Conservation (phyloP, 2,113 vertebrate genomes). For the Cavia aperea region DNA sequence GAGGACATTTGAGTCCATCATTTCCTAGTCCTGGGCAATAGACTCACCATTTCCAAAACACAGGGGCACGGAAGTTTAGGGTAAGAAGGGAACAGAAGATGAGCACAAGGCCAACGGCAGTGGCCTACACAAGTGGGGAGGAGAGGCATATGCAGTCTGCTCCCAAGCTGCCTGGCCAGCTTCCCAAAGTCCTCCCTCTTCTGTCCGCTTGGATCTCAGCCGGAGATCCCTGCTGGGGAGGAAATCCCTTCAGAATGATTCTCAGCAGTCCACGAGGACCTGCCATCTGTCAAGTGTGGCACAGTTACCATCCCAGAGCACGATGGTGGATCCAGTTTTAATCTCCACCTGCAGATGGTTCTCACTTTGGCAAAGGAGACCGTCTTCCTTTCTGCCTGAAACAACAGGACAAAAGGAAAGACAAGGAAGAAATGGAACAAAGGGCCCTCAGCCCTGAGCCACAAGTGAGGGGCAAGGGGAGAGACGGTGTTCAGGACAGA, state of each 20-base stretch:
- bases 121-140: not conserved
- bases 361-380: not conserved
- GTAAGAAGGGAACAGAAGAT: not conserved
- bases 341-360: not conserved
- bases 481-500: not conserved
- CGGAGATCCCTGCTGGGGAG: not conserved
- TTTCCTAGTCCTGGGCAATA: not conserved
- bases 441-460: not conserved
- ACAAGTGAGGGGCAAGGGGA: not conserved
- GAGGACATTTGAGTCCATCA: not conserved
- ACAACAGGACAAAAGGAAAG: not conserved
- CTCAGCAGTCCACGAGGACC: not conserved
- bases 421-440: not conserved
- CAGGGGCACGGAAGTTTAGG: not conserved
- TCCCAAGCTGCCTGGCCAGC: not conserved
- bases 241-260: not conserved
- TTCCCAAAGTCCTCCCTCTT: not conserved
- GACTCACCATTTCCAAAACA: not conserved
- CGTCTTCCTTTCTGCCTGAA: not conserved
- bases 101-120: not conserved
- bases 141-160: not conserved
- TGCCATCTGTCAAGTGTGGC: conserved; percentile 36
- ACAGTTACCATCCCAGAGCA: not conserved
- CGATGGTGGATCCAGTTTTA: not conserved
- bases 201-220: not conserved